phyloP scores from a whole-genome alignment of 2,888 invertebrate species.

The Polia nebulosa region DNA sequence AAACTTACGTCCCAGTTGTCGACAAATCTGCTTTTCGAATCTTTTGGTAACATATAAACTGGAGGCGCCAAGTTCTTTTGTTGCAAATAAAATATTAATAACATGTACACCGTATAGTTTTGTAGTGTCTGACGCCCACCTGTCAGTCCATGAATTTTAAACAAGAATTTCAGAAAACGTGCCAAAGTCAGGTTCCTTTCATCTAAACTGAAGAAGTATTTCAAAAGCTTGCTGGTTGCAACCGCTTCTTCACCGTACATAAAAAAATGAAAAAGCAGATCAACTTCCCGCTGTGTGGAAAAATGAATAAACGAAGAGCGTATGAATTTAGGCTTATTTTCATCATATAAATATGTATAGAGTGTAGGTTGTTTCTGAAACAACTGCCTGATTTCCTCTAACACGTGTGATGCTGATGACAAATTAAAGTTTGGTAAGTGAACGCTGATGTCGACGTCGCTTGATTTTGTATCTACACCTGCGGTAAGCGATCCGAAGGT shows the following conservation, averaged over 20 bases:
- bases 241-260: not conserved
- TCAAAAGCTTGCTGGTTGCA: not conserved
- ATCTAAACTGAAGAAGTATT: slow-evolving; percentile 3
- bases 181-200: not conserved
- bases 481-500: not conserved
- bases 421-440: not conserved
- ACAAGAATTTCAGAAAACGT: slow-evolving; percentile 6
- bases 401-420: not conserved
- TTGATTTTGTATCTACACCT: not conserved
- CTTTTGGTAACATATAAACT: not conserved
- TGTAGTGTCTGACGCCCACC: not conserved
- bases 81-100: slow-evolving; percentile 25
- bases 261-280: not conserved
- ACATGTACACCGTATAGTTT: not conserved
- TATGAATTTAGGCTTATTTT: not conserved
- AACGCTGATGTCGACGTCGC: slow-evolving; percentile 1
- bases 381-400: not conserved
- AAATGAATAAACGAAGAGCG: slow-evolving; percentile 3
- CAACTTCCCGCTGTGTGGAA: slow-evolving; percentile 2
- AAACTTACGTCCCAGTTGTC: slow-evolving; percentile 18
- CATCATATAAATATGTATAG: not conserved
- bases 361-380: not conserved
- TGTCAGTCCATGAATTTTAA: not conserved
- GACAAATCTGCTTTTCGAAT: not conserved
- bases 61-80: slow-evolving; percentile 35